Percentiles rank a stretch among this genome's conserved stretches.
Conservation (phyloP, 2,797 vertebrate species). For the Pachyuromys duprasi region DNA sequence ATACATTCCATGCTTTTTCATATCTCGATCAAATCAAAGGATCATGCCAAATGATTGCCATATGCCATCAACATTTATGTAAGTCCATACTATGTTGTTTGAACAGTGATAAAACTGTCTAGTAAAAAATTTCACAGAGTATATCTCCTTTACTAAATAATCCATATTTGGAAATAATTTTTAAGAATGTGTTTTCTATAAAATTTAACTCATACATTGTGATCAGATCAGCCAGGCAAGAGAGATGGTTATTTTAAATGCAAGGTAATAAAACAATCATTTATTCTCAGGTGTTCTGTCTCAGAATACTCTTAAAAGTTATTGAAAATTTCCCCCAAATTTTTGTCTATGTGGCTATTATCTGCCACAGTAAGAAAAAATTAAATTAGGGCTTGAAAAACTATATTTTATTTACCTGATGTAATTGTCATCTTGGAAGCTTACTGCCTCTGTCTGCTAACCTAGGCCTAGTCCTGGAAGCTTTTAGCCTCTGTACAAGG, state of each 20-base stretch:
- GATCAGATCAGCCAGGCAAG: not conserved
- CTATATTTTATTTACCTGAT: too few species aligned
- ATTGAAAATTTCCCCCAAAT: not conserved
- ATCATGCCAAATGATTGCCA: not conserved
- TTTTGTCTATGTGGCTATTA: conserved; percentile 9
- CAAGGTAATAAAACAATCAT: conserved; percentile 33
- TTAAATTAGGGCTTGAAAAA: too few species aligned
- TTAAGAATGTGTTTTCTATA: conserved; percentile 26
- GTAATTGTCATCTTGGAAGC: too few species aligned
- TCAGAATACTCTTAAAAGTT: conserved; percentile 34
- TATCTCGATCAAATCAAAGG: not conserved
- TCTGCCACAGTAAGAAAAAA: not conserved
- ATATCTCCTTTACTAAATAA: not conserved
- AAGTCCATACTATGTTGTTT: not conserved
- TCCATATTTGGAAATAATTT: not conserved
- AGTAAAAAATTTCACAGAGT: not conserved
- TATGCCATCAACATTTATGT: not conserved
- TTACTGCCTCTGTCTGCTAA: too few species aligned
- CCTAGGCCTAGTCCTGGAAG: too few species aligned
- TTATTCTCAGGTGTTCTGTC: conserved; percentile 21
- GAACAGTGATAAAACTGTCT: not conserved
- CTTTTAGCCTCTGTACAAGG: too few species aligned
- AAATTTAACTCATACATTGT: not conserved
- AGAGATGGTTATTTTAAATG: conserved; percentile 17
- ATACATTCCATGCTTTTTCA: not conserved